A percentile compares a stretch with the other conserved stretches of the same genome.
phyloP scores from a whole-genome alignment of 2,797 vertebrate species.

The Eidolon dupreanum region DNA sequence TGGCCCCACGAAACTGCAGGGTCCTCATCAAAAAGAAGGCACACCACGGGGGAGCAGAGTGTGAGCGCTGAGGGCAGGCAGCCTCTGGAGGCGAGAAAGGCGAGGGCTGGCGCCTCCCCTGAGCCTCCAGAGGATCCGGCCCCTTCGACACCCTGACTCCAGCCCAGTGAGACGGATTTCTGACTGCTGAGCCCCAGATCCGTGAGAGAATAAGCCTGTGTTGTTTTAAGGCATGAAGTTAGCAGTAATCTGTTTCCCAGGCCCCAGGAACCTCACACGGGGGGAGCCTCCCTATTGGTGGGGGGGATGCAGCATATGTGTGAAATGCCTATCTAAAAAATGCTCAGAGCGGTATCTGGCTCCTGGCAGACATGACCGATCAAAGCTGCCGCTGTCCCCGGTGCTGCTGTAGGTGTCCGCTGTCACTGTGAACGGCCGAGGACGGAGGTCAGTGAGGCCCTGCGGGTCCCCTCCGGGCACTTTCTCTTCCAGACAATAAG shows the following conservation, averaged over 20 bases:
- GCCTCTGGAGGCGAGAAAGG: neutral
- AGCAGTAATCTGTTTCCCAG: too few relatives aligned
- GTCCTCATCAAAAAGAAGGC: neutral
- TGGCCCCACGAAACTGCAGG: neutral
- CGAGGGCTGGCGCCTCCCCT: neutral
- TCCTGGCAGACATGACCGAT: neutral
- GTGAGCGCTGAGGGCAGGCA: accelerated
- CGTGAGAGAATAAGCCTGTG: accelerated
- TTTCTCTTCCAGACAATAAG: neutral
- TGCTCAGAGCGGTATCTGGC: neutral
- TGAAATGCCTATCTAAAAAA: neutral
- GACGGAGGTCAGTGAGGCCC: neutral
- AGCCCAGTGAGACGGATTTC: neutral
- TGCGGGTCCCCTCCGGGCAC: neutral
- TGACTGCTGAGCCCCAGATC: neutral
- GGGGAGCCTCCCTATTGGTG: too few relatives aligned
- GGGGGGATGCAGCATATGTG: too few relatives aligned
- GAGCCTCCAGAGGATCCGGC: neutral
- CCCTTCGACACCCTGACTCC: accelerated
- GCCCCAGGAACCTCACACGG: neutral
- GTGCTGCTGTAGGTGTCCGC: accelerated
- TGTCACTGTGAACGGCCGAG: neutral
- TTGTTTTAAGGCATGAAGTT: neutral
- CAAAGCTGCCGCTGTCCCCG: accelerated
- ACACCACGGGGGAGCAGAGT: neutral